These are phyloP conservation scores for Pollenia angustigena DNA, from an alignment of 2,888 invertebrate species.

Conservation along the genomic window DNA sequence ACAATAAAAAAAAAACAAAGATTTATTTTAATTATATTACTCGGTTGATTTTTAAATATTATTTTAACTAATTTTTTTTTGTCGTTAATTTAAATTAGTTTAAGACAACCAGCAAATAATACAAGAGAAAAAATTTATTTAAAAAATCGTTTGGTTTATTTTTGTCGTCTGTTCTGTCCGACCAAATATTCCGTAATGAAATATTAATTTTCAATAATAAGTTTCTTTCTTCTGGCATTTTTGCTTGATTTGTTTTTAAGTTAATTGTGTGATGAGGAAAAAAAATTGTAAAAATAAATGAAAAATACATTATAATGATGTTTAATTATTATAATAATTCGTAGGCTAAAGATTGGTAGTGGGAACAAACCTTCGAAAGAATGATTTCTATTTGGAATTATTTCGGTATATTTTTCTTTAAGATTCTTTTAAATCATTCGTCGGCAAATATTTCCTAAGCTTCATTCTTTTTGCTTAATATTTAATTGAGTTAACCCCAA, in stretches of 20 bases:
- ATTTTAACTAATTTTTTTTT: neutral
- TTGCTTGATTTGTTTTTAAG: conserved; percentile 63
- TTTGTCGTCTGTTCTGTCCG: conserved; percentile 56
- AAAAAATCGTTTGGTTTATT: conserved; percentile 3
- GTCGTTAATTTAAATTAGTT: conserved; percentile 41
- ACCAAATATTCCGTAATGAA: conserved; percentile 64
- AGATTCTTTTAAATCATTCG: too few species aligned
- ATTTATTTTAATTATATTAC: conserved; percentile 24
- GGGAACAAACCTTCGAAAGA: too few species aligned
- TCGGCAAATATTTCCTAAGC: too few species aligned
- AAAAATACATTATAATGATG: neutral
- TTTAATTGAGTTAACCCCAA: too few species aligned
- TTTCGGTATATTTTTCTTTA: too few species aligned
- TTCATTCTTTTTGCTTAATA: too few species aligned
- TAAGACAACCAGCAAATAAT: conserved; percentile 32
- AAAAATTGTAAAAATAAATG: conserved; percentile 8
- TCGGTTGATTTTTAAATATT: neutral
- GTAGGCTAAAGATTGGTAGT: too few species aligned
- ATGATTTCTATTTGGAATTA: too few species aligned
- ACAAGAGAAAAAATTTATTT: neutral
- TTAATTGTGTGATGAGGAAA: conserved; percentile 56
- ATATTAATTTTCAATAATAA: conserved; percentile 69
- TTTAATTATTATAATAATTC: too few species aligned
- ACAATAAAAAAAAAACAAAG: conserved; percentile 45
- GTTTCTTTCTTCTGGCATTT: conserved; percentile 48